A percentile compares a stretch with the other conserved stretches of the same genome.
These are phyloP conservation scores for Tetanocera ferruginea DNA, from an alignment of 2,888 invertebrate genomes.

Conservation along the genomic window DNA sequence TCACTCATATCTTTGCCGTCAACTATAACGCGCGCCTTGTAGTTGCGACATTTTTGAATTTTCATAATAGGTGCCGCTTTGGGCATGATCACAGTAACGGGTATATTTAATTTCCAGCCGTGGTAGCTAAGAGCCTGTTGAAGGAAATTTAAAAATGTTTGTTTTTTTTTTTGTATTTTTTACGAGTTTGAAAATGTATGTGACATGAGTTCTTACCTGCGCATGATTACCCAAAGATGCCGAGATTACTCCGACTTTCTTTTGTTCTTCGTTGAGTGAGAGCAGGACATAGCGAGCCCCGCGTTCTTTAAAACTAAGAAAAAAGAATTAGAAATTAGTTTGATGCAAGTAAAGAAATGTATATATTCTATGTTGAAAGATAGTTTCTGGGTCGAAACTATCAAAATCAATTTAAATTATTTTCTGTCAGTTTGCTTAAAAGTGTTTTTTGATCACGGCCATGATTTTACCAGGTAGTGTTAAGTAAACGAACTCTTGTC, in stretches of 20 bases:
- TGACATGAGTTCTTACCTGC: slow-evolving; percentile 68
- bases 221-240: slow-evolving; percentile 97
- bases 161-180: neutral
- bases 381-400: too few species aligned
- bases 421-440: too few species aligned
- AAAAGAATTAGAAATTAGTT: neutral
- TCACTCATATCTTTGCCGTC: slow-evolving; percentile 86
- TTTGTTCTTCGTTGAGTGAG: slow-evolving; percentile 80
- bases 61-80: slow-evolving; percentile 96
- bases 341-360: neutral
- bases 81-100: slow-evolving; percentile 95
- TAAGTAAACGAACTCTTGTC: too few species aligned
- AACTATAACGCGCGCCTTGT: slow-evolving; percentile 84
- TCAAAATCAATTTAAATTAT: too few species aligned
- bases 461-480: too few species aligned
- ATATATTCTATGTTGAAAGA: neutral
- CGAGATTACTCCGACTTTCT: slow-evolving; percentile 85
- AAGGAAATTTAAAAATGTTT: neutral
- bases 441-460: too few species aligned
- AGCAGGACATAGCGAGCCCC: slow-evolving; percentile 90
- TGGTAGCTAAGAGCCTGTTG: slow-evolving; percentile 78
- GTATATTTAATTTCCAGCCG: slow-evolving; percentile 78
- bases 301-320: slow-evolving; percentile 88
- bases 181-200: neutral
- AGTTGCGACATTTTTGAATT: slow-evolving; percentile 87